These are phyloP conservation scores for Mustela lutreola DNA, from an alignment of 2,113 vertebrate genomes.

Conservation along the genomic window DNA sequence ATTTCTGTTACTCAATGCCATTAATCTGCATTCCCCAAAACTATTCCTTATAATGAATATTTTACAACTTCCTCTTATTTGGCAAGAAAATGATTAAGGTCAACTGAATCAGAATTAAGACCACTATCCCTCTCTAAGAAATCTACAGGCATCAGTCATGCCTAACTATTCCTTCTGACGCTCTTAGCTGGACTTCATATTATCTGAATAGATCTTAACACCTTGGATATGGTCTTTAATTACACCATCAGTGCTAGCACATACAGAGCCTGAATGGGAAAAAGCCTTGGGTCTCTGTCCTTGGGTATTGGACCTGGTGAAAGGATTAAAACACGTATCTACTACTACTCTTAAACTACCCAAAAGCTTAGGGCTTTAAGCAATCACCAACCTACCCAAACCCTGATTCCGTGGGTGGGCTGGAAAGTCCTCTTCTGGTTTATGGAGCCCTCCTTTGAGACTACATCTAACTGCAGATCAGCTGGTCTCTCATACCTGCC, in stretches of 20 bases:
- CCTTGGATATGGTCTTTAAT: neutral
- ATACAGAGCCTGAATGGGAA: neutral
- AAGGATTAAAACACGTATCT: neutral
- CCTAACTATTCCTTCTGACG: neutral
- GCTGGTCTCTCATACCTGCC: neutral
- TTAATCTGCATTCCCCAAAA: neutral
- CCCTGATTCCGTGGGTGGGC: neutral
- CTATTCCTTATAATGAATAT: neutral
- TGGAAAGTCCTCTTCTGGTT: neutral
- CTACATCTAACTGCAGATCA: neutral
- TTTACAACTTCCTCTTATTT: conserved; percentile 2
- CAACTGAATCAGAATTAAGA: neutral
- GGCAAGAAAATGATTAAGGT: neutral
- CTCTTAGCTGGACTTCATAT: neutral
- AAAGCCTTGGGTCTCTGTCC: neutral
- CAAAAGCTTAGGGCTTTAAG: neutral
- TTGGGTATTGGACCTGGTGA: neutral
- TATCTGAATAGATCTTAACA: neutral
- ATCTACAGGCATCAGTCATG: neutral
- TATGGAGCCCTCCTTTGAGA: neutral
- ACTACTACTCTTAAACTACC: neutral
- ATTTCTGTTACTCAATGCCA: neutral
- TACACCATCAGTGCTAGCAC: neutral
- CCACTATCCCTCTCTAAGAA: neutral
- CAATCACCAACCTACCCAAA: neutral